These are phyloP conservation scores for Cerastis leucographa DNA, from an alignment of 2,888 invertebrate species.

Conservation along the genomic window DNA sequence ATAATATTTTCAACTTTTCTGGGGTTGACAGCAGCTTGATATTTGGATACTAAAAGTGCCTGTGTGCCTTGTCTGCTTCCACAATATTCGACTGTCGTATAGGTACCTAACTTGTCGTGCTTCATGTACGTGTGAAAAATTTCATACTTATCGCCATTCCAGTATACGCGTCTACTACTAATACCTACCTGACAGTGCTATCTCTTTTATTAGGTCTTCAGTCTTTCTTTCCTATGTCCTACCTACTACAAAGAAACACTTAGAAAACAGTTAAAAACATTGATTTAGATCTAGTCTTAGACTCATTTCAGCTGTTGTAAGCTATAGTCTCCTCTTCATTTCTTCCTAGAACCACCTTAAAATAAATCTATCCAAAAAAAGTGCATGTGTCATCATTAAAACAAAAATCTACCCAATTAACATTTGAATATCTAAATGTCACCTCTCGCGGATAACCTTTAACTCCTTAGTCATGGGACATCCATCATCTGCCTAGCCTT, in stretches of 20 bases:
- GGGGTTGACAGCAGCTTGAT: neutral
- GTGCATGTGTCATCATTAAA: neutral
- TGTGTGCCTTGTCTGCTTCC: neutral
- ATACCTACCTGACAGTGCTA: neutral
- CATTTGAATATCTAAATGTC: neutral
- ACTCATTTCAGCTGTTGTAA: neutral
- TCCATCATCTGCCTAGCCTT: too few species aligned
- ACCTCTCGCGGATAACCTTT: constrained; percentile 7
- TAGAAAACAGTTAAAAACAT: neutral
- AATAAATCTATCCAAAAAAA: neutral
- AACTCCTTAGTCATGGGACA: constrained; percentile 27
- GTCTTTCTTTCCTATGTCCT: neutral
- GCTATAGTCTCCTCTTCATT: too few species aligned
- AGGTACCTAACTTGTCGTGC: neutral
- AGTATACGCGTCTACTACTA: neutral
- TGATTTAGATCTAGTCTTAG: neutral
- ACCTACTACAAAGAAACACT: too few species aligned
- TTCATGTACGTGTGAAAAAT: neutral
- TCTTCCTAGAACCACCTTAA: neutral
- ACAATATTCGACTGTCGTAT: too few species aligned
- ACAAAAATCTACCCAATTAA: constrained; percentile 1
- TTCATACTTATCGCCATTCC: neutral
- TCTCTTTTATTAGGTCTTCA: neutral
- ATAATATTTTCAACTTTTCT: neutral
- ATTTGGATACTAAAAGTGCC: neutral